Conservation (phyloP, 2,888 invertebrate species). For the Pollenia amentaria region DNA sequence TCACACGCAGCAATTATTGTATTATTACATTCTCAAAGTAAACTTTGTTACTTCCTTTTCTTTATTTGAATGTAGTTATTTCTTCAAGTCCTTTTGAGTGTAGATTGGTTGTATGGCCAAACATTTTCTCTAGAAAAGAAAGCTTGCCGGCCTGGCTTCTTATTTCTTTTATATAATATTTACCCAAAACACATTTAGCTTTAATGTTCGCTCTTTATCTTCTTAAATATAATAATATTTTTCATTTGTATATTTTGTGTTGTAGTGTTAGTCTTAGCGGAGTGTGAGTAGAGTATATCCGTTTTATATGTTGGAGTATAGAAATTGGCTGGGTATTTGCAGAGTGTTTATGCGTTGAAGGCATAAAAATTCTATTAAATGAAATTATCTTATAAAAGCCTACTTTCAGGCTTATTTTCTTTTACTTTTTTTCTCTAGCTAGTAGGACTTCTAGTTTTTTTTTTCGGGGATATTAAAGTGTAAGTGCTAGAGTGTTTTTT, state of each 20-base stretch:
- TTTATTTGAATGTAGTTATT: constrained; percentile 18
- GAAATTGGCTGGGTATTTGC: neutral
- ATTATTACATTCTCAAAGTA: constrained; percentile 55
- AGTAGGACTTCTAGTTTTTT: neutral
- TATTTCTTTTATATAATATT: constrained; percentile 47
- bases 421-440: neutral
- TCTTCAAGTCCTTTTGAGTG: neutral
- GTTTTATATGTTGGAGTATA: constrained; percentile 17
- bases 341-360: constrained; percentile 14
- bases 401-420: constrained; percentile 36
- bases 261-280: neutral
- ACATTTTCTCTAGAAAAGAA: neutral
- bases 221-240: constrained; percentile 7
- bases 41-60: constrained; percentile 47
- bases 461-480: neutral
- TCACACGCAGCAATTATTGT: constrained; percentile 53
- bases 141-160: neutral
- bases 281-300: constrained; percentile 37
- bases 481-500: neutral
- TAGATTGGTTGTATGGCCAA: neutral
- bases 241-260: neutral
- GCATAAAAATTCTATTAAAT: constrained; percentile 63
- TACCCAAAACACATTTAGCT: constrained; percentile 27
- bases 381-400: constrained; percentile 67
- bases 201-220: constrained; percentile 27